A percentile compares a stretch with the other conserved stretches of the same genome.
Conservation (phyloP, 2,888 invertebrate genomes). For the Eupithecia inturbata region DNA sequence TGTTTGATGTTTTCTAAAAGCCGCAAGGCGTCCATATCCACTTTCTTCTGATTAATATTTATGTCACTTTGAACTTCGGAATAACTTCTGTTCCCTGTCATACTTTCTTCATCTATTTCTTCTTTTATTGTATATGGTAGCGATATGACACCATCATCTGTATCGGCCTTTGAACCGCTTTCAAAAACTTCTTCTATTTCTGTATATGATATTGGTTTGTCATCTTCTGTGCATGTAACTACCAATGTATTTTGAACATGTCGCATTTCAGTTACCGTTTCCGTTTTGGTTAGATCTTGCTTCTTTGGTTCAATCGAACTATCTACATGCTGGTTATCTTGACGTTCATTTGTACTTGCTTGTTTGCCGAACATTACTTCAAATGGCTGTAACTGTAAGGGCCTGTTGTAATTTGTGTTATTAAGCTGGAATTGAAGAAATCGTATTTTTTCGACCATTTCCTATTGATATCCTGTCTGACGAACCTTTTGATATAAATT, state of each 20-base stretch:
- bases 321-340: neutral
- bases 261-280: neutral
- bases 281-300: neutral
- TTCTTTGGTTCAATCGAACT: neutral
- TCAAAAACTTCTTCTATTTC: neutral
- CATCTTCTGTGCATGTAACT: neutral
- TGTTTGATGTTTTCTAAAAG: neutral
- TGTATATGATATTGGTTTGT: constrained; percentile 3
- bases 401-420: neutral
- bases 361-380: constrained; percentile 9
- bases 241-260: neutral
- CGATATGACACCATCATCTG: neutral
- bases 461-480: neutral
- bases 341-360: neutral
- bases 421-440: constrained; percentile 8
- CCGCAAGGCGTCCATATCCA: neutral
- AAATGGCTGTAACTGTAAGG: neutral
- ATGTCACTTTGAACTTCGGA: constrained; percentile 1
- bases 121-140: neutral
- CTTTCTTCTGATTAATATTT: neutral
- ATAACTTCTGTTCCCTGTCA: neutral
- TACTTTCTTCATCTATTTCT: neutral
- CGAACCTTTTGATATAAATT: neutral
- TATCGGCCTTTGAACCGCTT: neutral
- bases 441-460: constrained; percentile 13